Conservation (phyloP, 2,888 invertebrate species). For the Clepsis dumicolana region DNA sequence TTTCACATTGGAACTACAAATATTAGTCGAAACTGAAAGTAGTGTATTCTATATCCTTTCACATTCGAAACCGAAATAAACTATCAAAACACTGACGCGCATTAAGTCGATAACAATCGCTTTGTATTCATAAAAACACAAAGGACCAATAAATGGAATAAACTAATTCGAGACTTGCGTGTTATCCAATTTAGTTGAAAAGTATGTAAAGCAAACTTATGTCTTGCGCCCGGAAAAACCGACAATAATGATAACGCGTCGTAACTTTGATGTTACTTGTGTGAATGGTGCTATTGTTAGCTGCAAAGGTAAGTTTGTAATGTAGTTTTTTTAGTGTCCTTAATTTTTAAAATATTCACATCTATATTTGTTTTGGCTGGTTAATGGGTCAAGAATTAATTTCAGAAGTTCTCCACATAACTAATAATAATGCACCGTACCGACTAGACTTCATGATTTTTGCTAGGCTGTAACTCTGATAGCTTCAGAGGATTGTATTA, state of each 20-base stretch:
- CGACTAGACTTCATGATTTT: too few species aligned
- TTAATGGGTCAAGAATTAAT: too few species aligned
- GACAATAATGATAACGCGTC: neutral
- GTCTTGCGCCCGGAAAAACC: neutral
- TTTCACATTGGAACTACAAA: too few species aligned
- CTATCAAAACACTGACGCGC: neutral
- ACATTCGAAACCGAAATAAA: neutral
- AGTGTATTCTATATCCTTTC: too few species aligned
- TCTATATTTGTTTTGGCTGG: neutral
- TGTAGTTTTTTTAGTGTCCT: neutral
- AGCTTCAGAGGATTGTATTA: too few species aligned
- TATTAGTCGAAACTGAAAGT: too few species aligned
- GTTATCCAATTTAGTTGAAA: neutral
- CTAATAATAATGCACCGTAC: too few species aligned
- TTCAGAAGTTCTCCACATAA: too few species aligned
- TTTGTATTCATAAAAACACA: slow-evolving; percentile 16
- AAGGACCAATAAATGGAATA: slow-evolving; percentile 24
- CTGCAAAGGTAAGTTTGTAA: neutral
- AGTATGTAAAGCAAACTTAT: neutral
- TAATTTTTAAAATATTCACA: neutral
- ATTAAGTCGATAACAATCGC: slow-evolving; percentile 23
- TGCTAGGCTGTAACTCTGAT: too few species aligned
- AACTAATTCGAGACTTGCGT: slow-evolving; percentile 32
- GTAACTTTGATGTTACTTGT: neutral
- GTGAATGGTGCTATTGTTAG: neutral